Base-by-base conservation (phyloP, 2,888 invertebrate genomes). In the Biston stratarius region DNA sequence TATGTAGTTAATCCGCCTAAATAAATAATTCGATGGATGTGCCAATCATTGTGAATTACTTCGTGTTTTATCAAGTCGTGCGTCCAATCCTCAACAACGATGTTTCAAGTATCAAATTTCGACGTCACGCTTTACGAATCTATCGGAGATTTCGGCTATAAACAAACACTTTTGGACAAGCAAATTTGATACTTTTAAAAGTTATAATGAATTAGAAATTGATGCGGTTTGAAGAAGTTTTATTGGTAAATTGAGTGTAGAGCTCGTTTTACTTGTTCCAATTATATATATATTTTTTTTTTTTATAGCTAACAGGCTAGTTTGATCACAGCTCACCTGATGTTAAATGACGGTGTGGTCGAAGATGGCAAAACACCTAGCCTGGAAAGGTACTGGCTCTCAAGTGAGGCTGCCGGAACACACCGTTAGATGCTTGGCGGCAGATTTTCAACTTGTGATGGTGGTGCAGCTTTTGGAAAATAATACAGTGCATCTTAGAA, bases 91-190 rank as follows among this genome's bases (percentile, higher is more conserved):
- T 34, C 38, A 52, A 58, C 34, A 36, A 59, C 40, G 15, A 48
- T 8, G 47, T 45, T 40, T 52, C 48, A 45, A 47, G 69, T 66
- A 63, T 74, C 70, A 70, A 33, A 62, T 75, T 69, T 69, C 72
- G 33, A 11, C 66, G 52, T 66, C 72, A 70, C 67, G 67, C 36
- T 49, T 24, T 49, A 49, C 47, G 8, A 51, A 61, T 65, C 64
- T 61, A 64, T 67, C 33, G 55, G 14, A 11, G 44, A 59, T 61
- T 42, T n/a, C 45, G 45, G 45, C 40, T 36, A 15, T 61, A 64
- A 60, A 62, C 52, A 53, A 57, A 45, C 6, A 59, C 47, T 69
- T 61, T 59, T 60, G 47, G 62, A 70, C 62, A 63, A 38, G 55
- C 48, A 60, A 68, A 62, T 65, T 63, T 52, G 68, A 71, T 67